Conservation (phyloP, 1,140 invertebrate species). For the Aphelinus certus region DNA sequence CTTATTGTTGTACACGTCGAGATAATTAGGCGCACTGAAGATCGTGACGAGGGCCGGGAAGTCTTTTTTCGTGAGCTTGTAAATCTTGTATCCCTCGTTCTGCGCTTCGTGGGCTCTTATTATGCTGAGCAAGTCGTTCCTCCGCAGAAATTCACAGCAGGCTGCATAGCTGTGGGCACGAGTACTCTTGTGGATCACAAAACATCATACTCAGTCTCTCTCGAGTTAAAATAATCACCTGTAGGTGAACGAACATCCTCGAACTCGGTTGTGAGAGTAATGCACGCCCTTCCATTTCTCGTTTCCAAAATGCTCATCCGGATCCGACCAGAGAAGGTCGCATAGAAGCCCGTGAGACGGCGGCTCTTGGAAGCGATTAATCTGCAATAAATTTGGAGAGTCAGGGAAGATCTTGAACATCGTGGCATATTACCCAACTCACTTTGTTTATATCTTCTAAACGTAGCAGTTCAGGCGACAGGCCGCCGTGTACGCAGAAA, state of each 20-base stretch:
- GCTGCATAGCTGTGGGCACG: constrained; percentile 88
- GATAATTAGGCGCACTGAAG: constrained; percentile 99
- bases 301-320: constrained; percentile 99
- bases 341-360: constrained; percentile 99
- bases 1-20: constrained; percentile 99
- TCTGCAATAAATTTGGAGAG: constrained; percentile 68
- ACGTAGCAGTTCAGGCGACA: constrained; percentile 99
- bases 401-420: not conserved
- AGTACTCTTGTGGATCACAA: too few species aligned
- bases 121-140: constrained; percentile 99
- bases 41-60: constrained; percentile 99
- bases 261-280: constrained; percentile 99
- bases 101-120: constrained; percentile 99
- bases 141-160: constrained; percentile 99
- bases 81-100: constrained; percentile 99
- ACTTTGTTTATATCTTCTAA: constrained; percentile 98
- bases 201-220: too few species aligned
- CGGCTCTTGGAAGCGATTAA: constrained; percentile 99
- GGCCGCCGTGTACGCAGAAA: constrained; percentile 98
- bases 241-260: constrained; percentile 99
- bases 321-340: constrained; percentile 98
- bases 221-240: constrained; percentile 69
- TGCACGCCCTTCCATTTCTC: constrained; percentile 99
- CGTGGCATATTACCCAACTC: constrained; percentile 23
- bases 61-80: constrained; percentile 99